Evolutionary conservation across 92 coral and sea anemone species (phyloP), one percentile per base, ranked within the genome.

Genomic region (Bergia puertoricense): DNA sequence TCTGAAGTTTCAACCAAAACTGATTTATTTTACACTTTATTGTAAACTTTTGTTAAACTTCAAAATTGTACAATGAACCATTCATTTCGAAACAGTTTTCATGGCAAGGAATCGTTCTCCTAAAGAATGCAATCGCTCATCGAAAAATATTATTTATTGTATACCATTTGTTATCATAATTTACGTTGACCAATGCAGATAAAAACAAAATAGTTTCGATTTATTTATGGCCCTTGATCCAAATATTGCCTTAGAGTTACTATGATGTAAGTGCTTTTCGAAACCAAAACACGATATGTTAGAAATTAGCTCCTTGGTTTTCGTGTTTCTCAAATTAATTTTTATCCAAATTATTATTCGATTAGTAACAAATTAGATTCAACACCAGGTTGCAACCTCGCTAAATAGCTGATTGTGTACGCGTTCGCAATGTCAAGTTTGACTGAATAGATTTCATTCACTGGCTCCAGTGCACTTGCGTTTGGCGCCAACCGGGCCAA

Each of bases 231-330:
- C 46, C 68, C 48, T 71, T 84, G 79, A 71, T 84, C 66, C 23
- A 84, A 84, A 84, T 84, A 84, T 84, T 84, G 87, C 45, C 20
- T 84, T 84, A 7, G 77, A 69, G 44, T 84, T 36, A 46, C 67
- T 5, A n/a, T 75, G 78, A 84, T 84, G 39, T 15, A 13, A 84
- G 66, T 23, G 67, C 20, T 42, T 50, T 11, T 72, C 50, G 42
- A 46, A 23, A 46, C 65, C 87, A 69, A 46, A 84, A 46, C 79
- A 84, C 87, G 87, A 84, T 68, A 83, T 41, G 59, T 2, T 37
- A 45, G 37, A 13, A 38, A 16, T 22, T 15, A 84, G 44, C 75
- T 22, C 30, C 39, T 71, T 23, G 65, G 50, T 38, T 1, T 71
- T 71, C 36, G 44, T 8, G 22, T 23, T 44, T 44, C 38, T 23